Conservation (phyloP, 2,797 vertebrate genomes). For the Protosalanx chinensis region DNA sequence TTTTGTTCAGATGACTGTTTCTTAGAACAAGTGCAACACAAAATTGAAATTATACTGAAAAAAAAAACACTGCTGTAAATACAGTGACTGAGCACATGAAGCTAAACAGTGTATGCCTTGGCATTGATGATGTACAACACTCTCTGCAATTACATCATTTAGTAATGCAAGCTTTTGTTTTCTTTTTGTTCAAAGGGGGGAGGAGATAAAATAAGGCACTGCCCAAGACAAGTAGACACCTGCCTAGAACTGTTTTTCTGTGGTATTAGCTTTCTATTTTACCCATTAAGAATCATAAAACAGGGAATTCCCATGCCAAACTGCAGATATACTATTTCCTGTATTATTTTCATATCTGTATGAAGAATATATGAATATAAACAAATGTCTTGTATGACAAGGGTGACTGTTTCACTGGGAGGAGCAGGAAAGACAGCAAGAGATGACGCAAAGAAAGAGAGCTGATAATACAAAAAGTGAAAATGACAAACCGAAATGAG, state of each 20-base stretch:
- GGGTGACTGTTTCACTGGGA: neutral
- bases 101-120: neutral
- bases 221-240: conserved; percentile 10
- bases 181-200: neutral
- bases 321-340: neutral
- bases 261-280: neutral
- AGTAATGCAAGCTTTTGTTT: conserved; percentile 5
- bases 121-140: too few species aligned
- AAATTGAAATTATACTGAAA: neutral
- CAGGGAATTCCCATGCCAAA: neutral
- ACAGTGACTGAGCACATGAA: neutral
- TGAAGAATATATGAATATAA: neutral
- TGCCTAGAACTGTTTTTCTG: conserved; percentile 1
- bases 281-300: conserved; percentile 9
- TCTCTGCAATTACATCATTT: neutral
- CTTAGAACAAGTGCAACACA: too few species aligned
- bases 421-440: neutral
- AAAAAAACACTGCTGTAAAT: neutral
- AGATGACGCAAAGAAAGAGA: neutral
- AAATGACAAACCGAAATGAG: neutral
- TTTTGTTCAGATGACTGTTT: too few species aligned
- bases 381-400: neutral
- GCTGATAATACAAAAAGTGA: neutral
- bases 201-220: neutral
- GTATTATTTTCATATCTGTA: neutral